These are phyloP conservation scores for Drosophila anomelani DNA, from an alignment of 2,888 invertebrate species.

Conservation along the genomic window DNA sequence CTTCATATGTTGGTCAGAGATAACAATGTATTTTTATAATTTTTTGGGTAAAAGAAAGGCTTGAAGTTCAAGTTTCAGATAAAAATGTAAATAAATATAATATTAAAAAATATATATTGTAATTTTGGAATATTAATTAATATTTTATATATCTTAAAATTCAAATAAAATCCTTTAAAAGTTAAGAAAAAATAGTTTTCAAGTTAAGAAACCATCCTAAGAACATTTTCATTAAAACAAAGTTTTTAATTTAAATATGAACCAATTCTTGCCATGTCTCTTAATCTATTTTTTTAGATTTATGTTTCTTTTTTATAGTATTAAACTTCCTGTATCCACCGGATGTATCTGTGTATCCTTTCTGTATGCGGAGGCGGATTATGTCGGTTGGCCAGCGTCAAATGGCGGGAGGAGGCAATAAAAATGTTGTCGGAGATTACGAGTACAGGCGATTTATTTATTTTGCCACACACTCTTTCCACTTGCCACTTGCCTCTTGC, in stretches of 20 bases:
- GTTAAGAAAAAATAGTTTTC: neutral
- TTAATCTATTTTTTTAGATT: neutral
- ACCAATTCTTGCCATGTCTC: no score
- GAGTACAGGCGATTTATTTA: conserved; percentile 62
- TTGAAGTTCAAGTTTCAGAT: neutral
- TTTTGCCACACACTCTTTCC: conserved; percentile 45
- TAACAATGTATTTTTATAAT: neutral
- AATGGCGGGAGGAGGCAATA: conserved; percentile 46
- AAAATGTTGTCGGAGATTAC: conserved; percentile 58
- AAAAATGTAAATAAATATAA: no score
- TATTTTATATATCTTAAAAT: no score
- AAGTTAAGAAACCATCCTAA: neutral
- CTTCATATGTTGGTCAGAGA: neutral
- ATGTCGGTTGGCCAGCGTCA: conserved; percentile 37
- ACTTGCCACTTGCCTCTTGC: neutral
- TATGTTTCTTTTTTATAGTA: neutral
- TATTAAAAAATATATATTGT: neutral
- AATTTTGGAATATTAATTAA: neutral
- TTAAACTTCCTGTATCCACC: conserved; percentile 16
- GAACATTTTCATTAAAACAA: neutral
- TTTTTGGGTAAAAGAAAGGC: neutral
- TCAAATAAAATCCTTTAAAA: neutral
- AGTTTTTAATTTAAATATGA: neutral
- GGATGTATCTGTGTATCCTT: conserved; percentile 20
- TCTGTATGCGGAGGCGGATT: conserved; percentile 48